Conservation (phyloP, 2,113 vertebrate species). For the Uria lomvia region DNA sequence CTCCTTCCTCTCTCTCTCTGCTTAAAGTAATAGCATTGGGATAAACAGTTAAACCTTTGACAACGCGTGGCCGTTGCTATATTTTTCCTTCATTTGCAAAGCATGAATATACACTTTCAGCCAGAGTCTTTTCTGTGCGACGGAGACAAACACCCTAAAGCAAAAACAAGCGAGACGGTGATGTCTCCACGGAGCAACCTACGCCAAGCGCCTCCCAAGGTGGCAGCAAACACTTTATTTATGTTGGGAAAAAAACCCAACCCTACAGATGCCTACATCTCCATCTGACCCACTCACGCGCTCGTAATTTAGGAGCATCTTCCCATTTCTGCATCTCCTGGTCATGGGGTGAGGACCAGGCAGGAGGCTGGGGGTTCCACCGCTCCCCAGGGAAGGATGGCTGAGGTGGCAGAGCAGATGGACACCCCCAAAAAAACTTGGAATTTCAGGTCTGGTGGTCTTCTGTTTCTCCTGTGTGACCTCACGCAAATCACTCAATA, state of each 20-base stretch:
- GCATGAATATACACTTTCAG: neutral
- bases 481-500: neutral
- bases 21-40: neutral
- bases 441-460: neutral
- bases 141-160: neutral
- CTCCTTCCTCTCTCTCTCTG: neutral
- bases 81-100: neutral
- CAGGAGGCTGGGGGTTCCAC: neutral
- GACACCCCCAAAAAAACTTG: neutral
- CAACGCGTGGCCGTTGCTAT: neutral
- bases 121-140: neutral
- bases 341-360: neutral
- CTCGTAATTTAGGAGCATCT: neutral
- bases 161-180: neutral
- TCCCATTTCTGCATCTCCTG: neutral
- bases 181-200: neutral
- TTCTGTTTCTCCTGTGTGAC: neutral
- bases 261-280: neutral
- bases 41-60: neutral
- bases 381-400: neutral
- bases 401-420: neutral
- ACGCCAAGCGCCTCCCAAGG: neutral
- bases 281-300: neutral
- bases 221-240: neutral
- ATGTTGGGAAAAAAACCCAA: neutral